Conservation (phyloP, 2,113 vertebrate genomes). For the Brachyhypopomus occidentalis region DNA sequence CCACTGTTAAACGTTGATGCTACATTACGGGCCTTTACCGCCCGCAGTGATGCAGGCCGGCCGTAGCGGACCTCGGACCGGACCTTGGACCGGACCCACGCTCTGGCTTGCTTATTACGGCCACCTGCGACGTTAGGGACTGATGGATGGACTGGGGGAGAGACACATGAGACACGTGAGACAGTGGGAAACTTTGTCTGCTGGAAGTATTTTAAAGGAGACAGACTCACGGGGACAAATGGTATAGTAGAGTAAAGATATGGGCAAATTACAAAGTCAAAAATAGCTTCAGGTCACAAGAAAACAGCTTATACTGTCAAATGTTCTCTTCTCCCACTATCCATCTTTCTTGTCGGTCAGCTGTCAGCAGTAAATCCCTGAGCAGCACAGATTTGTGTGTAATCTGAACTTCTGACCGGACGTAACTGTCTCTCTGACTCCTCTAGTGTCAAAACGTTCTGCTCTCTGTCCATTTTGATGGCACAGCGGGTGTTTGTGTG, state of each 20-base stretch:
- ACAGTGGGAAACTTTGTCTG: background rate
- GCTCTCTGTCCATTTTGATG: background rate
- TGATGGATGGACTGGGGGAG: slow-evolving; percentile 1
- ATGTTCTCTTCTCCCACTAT: background rate
- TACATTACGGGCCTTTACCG: background rate
- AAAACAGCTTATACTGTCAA: slow-evolving; percentile 16
- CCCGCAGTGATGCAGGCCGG: background rate
- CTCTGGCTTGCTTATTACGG: background rate
- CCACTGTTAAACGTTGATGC: background rate
- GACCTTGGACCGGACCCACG: background rate
- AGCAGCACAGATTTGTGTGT: slow-evolving; percentile 38
- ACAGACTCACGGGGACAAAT: background rate
- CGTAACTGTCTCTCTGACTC: slow-evolving; percentile 53
- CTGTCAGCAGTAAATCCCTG: slow-evolving; percentile 23
- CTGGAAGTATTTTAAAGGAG: slow-evolving; percentile 10
- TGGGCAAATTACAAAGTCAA: slow-evolving; percentile 33
- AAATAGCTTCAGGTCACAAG: background rate
- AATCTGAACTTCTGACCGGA: slow-evolving; percentile 51
- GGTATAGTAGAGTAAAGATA: background rate
- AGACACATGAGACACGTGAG: background rate
- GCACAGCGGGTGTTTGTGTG: slow-evolving; percentile 16
- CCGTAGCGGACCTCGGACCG: background rate
- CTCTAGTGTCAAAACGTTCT: slow-evolving; percentile 1
- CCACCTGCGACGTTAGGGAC: background rate
- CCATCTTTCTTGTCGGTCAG: slow-evolving; percentile 13